A percentile compares a stretch with the other conserved stretches of the same genome.
phyloP scores from a whole-genome alignment of 2,113 vertebrate genomes.

The Natator depressus region DNA sequence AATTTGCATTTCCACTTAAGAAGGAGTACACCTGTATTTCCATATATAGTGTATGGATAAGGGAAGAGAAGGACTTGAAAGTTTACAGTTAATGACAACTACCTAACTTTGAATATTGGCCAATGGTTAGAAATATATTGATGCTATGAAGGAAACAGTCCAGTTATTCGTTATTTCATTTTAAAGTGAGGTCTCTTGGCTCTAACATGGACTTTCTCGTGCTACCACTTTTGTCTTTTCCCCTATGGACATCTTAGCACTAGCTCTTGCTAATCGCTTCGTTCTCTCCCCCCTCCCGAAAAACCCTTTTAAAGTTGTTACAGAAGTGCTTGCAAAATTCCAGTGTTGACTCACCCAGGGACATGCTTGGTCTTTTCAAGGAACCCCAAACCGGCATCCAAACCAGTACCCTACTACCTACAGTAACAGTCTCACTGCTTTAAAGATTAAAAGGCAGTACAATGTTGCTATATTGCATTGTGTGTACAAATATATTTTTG shows the following conservation, averaged over 20 bases:
- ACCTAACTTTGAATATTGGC: constrained; percentile 5
- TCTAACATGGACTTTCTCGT: neutral
- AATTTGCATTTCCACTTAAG: constrained; percentile 23
- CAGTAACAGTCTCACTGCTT: neutral
- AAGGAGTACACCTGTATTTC: constrained; percentile 1
- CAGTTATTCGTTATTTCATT: constrained; percentile 53
- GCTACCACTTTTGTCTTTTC: neutral
- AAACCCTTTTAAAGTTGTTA: neutral
- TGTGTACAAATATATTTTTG: neutral
- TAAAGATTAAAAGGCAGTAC: neutral
- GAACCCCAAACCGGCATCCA: neutral
- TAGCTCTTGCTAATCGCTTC: neutral
- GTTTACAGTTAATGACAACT: constrained; percentile 12
- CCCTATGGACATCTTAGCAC: neutral
- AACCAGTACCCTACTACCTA: neutral
- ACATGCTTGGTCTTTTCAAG: neutral
- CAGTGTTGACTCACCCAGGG: neutral
- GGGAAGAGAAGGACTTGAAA: neutral
- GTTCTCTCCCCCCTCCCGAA: neutral
- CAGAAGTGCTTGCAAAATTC: neutral
- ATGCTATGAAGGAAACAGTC: constrained; percentile 38
- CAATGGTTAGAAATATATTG: constrained; percentile 42
- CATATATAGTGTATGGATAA: constrained; percentile 11
- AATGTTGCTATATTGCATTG: neutral
- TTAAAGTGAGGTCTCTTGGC: constrained; percentile 15